Base-by-base conservation (phyloP, 2,888 invertebrate species). In the Cabera pusaria region DNA sequence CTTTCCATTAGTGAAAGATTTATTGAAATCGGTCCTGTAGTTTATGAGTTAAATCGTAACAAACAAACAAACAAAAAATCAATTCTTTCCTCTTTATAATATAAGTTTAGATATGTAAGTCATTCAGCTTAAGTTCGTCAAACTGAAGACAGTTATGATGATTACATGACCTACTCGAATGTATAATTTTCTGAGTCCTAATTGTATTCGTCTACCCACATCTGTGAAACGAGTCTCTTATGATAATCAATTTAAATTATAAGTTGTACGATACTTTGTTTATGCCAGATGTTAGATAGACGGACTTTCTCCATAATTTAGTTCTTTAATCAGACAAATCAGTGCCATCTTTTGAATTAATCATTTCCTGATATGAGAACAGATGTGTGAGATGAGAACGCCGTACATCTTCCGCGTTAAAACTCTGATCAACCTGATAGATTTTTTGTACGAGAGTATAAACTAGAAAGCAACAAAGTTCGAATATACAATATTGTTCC, bases 251-350 rank as follows among this genome's bases (percentile, higher is more conserved):
- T 69, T 48, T 44, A 47, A 57, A 57, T 63, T 55, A 57, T 52
- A 55, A 59, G 56, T 24, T 26, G 29, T 27, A 31, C 14, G 44
- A 49, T 39, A 25, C 25, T 29, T 34, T 39, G 28, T 45, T 40
- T 39, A 41, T 45, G 48, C 58, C 57, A 67, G 52, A 62, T 65
- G 57, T 59, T 57, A 46, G 51, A 45, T 52, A 45, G 29, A 26
- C 45, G 34, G 31, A 62, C 74, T 74, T 74, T 76, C 74, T 65
- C 72, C 59, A 48, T 56, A 62, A 56, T 64, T 51, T 58, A 47
- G 44, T 47, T 49, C 32, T 44, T 11, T 41, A 50, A 47, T 47
- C 38, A 44, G 27, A 37, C 33, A 20, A 37, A 51, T 40, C 41
- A 25, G 37, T 42, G 44, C 32, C 44, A 37, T 40, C 25, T 28